Conservation (phyloP, 2,888 invertebrate genomes). For the Strigamia maritima region DNA sequence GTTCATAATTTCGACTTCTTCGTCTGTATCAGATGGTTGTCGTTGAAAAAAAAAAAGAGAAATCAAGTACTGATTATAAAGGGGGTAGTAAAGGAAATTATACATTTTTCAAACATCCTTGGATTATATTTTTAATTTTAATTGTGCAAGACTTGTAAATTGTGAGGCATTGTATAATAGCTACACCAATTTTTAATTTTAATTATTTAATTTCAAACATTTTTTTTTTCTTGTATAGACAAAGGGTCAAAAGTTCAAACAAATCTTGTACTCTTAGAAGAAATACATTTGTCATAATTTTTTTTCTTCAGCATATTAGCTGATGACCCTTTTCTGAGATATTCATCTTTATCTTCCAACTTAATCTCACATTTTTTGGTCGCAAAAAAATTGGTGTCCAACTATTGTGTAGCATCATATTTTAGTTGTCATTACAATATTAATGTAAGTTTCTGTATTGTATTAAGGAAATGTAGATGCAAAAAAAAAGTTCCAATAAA, state of each 20-base stretch:
- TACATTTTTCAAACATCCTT: constrained; percentile 21
- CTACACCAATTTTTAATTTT: constrained; percentile 26
- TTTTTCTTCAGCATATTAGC: constrained; percentile 18
- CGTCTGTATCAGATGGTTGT: constrained; percentile 29
- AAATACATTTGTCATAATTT: constrained; percentile 17
- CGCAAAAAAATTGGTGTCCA: constrained; percentile 43
- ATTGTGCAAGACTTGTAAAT: constrained; percentile 21
- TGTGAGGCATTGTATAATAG: constrained; percentile 27
- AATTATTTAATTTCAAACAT: constrained; percentile 26
- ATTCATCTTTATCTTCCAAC: constrained; percentile 39
- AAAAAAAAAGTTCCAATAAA: constrained; percentile 40
- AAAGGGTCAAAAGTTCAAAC: constrained; percentile 34
- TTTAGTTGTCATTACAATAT: constrained; percentile 43
- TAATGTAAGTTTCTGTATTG: constrained; percentile 44
- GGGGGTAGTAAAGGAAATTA: neutral
- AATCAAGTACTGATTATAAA: neutral
- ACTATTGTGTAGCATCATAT: constrained; percentile 43
- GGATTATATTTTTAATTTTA: constrained; percentile 10
- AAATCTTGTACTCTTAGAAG: constrained; percentile 26
- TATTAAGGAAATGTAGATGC: constrained; percentile 42
- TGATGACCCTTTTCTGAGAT: constrained; percentile 7
- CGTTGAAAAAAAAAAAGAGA: neutral
- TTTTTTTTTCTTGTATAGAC: constrained; percentile 38
- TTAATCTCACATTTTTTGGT: constrained; percentile 40
- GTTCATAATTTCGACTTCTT: constrained; percentile 1